Conservation (phyloP, 2,888 invertebrate genomes). For the Mellilla xanthometata region DNA sequence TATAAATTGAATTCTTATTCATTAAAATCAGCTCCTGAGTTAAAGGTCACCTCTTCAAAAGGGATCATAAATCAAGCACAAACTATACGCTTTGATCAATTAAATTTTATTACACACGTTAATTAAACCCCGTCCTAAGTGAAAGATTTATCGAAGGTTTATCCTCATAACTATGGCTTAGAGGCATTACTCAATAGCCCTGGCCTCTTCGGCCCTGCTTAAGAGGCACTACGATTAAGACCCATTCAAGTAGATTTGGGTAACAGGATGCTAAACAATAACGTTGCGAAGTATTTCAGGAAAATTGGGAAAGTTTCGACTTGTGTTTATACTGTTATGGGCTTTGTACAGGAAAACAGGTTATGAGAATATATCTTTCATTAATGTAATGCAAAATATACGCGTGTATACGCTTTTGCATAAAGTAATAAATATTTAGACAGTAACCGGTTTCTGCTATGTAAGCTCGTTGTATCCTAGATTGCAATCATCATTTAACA, state of each 20-base stretch:
- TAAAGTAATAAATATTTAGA: too few species aligned
- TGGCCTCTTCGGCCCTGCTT: conserved; percentile 43
- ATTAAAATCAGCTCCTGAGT: too few species aligned
- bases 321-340: conserved; percentile 7
- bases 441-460: too few species aligned
- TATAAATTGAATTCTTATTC: too few species aligned
- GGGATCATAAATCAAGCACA: conserved; percentile 50
- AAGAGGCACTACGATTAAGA: conserved; percentile 48
- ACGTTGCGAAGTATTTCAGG: conserved; percentile 13
- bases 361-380: not conserved
- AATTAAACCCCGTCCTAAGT: conserved; percentile 74
- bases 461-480: too few species aligned
- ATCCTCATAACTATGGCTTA: conserved; percentile 77
- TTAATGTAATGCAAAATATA: too few species aligned
- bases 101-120: conserved; percentile 76
- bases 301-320: conserved; percentile 10
- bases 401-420: too few species aligned
- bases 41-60: conserved; percentile 37
- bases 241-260: conserved; percentile 38
- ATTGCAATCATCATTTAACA: too few species aligned
- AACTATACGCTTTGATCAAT: conserved; percentile 74
- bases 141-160: conserved; percentile 80
- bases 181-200: conserved; percentile 63
- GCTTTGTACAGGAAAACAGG: not conserved
- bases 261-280: conserved; percentile 33